Evolutionary conservation across 2,113 vertebrate genomes (phyloP), one percentile per base, ranked within the genome.

Genomic region (Spea bombifrons): DNA sequence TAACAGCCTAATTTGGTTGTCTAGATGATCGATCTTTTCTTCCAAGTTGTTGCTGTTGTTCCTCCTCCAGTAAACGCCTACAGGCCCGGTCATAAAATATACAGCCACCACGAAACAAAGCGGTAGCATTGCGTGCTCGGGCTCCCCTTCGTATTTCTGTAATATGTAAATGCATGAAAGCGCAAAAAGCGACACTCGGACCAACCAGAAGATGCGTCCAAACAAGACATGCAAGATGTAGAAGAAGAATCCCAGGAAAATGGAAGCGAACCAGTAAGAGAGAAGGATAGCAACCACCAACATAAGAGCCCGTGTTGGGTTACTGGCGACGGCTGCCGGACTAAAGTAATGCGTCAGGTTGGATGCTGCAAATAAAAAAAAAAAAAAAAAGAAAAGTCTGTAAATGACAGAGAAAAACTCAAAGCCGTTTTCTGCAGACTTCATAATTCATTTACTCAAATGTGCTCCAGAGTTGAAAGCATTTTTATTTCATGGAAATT

Each of bases 31-130:
- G 44, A 98, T 96, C 88, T 98, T 98, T 84, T 98, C 96, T 85
- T 98, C 96, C 30, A 99, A 87, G 4, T 92, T 92, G 84, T 91
- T 92, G 71, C 83, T 80, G 0, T 88, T 85, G 44, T 90, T 93
- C 1, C 93, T 88, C 5, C 95, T 91, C 96, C 97, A 98, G 91
- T 95, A 95, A 15, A 92, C 90, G 8, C 95, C 95, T 75, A 98
- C 93, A 0, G 97, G 97, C 15, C 96, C 97, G 0, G 96, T 98
- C 96, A 98, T 96, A 90, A 98, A 97, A 88, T 99, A 98, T 74
- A 97, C 81, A 0, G 93, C 96, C 88, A 98, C 96, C 71, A 98
- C 93, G 78, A 97, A 92, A 87, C 96, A 98, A 77, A 99, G 93
- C 0, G 96, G 96, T 84, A 97, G 89, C 73, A 96, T 92, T 0